phyloP scores from a whole-genome alignment of 2,797 vertebrate genomes.

The Cyprinodon diabolis region DNA sequence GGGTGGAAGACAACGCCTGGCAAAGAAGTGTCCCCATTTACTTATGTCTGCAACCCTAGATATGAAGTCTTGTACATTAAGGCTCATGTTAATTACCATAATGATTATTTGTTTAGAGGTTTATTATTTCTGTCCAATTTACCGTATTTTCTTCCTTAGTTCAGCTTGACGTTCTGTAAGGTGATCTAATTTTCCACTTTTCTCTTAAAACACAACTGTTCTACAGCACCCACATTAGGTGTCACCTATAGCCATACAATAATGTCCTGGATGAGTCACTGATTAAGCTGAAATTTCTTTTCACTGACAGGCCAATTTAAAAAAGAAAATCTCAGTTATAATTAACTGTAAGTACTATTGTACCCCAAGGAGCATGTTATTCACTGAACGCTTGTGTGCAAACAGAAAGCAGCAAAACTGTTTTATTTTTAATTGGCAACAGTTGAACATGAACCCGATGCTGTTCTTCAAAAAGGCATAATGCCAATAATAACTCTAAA shows the following conservation, averaged over 20 bases:
- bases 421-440: constrained; percentile 54
- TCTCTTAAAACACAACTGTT: not conserved
- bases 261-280: not conserved
- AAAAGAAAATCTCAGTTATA: not conserved
- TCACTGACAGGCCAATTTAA: constrained; percentile 1
- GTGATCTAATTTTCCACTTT: not conserved
- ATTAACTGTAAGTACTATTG: constrained; percentile 2
- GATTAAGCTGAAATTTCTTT: not conserved
- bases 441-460: constrained; percentile 35
- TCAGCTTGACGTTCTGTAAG: not conserved
- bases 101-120: not conserved
- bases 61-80: not conserved
- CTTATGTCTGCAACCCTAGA: too few relatives aligned
- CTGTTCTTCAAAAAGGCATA: constrained; percentile 25
- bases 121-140: not conserved
- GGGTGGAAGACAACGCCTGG: too few relatives aligned
- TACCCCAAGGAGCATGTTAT: constrained; percentile 11
- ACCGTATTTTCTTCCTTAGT: not conserved
- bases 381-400: not conserved
- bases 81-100: too few relatives aligned
- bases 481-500: constrained; percentile 19
- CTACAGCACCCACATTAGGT: not conserved
- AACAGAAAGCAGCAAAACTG: constrained; percentile 13
- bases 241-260: not conserved
- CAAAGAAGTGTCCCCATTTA: too few relatives aligned